Conservation (phyloP, 2,888 invertebrate genomes). For the Nomada goodeniana region DNA sequence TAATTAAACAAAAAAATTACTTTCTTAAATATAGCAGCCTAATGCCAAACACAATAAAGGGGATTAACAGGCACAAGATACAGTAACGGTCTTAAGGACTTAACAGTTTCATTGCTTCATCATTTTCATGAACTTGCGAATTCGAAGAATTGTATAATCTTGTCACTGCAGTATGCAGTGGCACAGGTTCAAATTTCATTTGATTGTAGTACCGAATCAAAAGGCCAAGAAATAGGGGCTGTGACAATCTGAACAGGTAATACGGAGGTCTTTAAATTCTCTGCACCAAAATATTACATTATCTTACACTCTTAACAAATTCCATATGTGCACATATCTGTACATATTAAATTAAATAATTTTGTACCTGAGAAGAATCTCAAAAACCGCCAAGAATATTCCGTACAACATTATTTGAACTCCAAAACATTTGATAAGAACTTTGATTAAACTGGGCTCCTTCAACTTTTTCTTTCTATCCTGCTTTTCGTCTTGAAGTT, state of each 20-base stretch:
- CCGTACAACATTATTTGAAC: constrained; percentile 87
- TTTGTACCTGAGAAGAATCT: constrained; percentile 86
- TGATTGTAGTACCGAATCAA: constrained; percentile 87
- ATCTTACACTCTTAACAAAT: constrained; percentile 15
- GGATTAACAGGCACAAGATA: constrained; percentile 23
- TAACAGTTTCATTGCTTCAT: constrained; percentile 73
- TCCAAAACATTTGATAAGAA: constrained; percentile 87
- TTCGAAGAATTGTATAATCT: constrained; percentile 41
- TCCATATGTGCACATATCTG: too few relatives aligned
- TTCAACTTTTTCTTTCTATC: constrained; percentile 52
- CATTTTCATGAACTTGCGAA: constrained; percentile 59
- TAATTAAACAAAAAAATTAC: background rate
- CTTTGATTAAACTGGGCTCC: constrained; percentile 87
- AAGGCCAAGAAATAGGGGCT: constrained; percentile 88
- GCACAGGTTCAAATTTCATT: constrained; percentile 59
- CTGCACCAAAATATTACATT: constrained; percentile 8
- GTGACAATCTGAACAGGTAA: constrained; percentile 86
- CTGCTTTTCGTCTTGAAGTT: constrained; percentile 43
- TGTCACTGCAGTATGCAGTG: constrained; percentile 54
- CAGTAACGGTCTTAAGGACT: constrained; percentile 61
- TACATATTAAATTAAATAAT: background rate
- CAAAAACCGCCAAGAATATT: constrained; percentile 87
- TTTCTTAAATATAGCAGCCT: background rate
- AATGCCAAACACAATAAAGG: background rate
- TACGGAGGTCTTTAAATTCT: constrained; percentile 33